Conservation (phyloP, 1,140 invertebrate species). For the Melipona quadrifasciata region DNA sequence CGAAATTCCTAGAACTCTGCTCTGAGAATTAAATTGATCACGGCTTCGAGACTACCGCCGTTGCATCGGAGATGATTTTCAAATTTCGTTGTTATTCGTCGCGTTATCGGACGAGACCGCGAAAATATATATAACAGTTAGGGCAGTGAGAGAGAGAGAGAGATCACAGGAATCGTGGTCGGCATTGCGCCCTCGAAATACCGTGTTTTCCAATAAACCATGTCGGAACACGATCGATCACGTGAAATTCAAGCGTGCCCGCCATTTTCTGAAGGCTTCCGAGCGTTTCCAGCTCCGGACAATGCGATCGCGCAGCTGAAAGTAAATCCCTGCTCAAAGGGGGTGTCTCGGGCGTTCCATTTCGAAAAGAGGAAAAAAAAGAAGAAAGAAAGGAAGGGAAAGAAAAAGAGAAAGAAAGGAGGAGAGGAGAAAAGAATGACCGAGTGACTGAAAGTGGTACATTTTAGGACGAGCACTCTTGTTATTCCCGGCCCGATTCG, state of each 20-base stretch:
- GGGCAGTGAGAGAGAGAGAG: neutral
- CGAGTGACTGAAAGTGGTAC: neutral
- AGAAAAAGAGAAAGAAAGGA: too few relatives aligned
- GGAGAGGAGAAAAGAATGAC: neutral
- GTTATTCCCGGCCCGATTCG: neutral
- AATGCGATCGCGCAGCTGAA: slow-evolving; percentile 11
- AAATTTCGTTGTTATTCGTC: neutral
- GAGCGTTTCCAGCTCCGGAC: slow-evolving; percentile 20
- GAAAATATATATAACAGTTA: too few relatives aligned
- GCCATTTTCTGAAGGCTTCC: neutral
- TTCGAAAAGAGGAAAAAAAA: neutral
- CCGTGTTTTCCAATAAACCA: slow-evolving; percentile 31
- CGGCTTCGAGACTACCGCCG: too few relatives aligned
- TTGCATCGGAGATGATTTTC: too few relatives aligned
- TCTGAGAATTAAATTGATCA: too few relatives aligned
- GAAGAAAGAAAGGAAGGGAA: fast-evolving
- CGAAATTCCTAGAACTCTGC: too few relatives aligned
- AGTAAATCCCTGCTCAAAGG: slow-evolving; percentile 26
- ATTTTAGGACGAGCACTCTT: neutral
- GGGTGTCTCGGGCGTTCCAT: neutral
- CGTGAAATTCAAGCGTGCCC: slow-evolving; percentile 25
- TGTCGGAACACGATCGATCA: slow-evolving; percentile 26
- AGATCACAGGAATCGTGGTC: neutral
- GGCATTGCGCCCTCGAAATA: slow-evolving; percentile 4
- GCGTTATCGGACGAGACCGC: neutral